phyloP scores from a whole-genome alignment of 2,888 invertebrate genomes.

The Drepanosiphum platanoidis region DNA sequence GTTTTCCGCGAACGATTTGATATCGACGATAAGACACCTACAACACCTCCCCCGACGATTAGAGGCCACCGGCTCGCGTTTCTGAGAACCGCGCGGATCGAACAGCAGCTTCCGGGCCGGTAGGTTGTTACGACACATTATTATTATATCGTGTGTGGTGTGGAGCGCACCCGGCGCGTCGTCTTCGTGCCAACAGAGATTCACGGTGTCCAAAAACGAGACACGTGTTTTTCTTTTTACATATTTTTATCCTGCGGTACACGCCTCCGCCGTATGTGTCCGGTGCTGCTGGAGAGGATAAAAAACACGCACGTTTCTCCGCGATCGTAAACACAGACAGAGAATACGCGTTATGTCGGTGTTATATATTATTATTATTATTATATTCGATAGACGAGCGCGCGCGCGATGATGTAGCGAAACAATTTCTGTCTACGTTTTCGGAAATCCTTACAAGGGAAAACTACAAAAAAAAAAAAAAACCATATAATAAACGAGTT shows the following conservation, averaged over 20 bases:
- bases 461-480: constrained; percentile 37
- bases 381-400: background rate
- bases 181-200: constrained; percentile 16
- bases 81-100: background rate
- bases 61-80: background rate
- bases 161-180: constrained; percentile 5
- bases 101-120: too few species aligned
- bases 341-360: background rate
- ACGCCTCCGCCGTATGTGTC: background rate
- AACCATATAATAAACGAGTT: too few species aligned
- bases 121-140: background rate
- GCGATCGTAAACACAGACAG: background rate
- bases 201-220: constrained; percentile 40
- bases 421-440: constrained; percentile 40
- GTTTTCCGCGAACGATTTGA: background rate
- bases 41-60: constrained; percentile 2
- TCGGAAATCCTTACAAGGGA: constrained; percentile 24
- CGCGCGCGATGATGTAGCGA: constrained; percentile 11
- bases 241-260: constrained; percentile 36
- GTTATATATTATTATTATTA: too few species aligned
- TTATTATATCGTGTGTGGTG: background rate
- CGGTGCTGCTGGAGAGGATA: background rate
- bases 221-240: constrained; percentile 54
- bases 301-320: constrained; percentile 37
- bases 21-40: too few species aligned